Evolutionary conservation across 2,888 invertebrate genomes (phyloP).

Genomic region (Thelaira solivaga): DNA sequence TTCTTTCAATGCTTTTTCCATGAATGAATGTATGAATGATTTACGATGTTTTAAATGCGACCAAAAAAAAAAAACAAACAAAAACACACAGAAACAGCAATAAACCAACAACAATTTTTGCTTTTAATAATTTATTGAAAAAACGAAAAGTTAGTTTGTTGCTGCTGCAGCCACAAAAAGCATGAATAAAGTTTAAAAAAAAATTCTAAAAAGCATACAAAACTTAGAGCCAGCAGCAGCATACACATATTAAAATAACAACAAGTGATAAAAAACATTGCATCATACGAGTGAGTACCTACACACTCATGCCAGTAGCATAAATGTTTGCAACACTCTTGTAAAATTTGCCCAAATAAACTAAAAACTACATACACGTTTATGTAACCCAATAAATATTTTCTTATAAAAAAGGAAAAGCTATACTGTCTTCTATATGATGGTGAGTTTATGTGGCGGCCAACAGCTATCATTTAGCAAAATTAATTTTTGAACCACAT

Average conservation of each 20-base stretch:
- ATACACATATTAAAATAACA: conserved; percentile 56
- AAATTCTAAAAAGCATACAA: conserved; percentile 25
- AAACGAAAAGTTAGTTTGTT: conserved; percentile 47
- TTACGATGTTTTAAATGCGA: conserved; percentile 64
- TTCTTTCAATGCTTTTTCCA: conserved; percentile 63
- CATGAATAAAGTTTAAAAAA: conserved; percentile 19
- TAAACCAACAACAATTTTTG: conserved; percentile 46
- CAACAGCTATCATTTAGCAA: too few species aligned
- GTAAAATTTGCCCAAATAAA: background rate
- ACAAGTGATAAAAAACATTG: conserved; percentile 59
- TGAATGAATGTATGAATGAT: conserved; percentile 68
- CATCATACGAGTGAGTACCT: conserved; percentile 17
- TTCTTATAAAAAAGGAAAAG: too few species aligned
- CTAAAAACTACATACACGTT: background rate
- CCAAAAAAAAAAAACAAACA: conserved; percentile 30
- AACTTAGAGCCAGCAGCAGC: conserved; percentile 39
- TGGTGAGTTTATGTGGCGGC: too few species aligned
- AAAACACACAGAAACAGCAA: conserved; percentile 2
- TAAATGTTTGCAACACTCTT: background rate
- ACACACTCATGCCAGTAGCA: background rate
- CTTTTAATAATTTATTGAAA: conserved; percentile 65
- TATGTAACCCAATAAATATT: conserved; percentile 12
- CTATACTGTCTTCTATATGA: too few species aligned
- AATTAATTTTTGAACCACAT: too few species aligned
- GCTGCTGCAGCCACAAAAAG: conserved; percentile 21